Base-by-base conservation (phyloP, 2,888 invertebrate species). In the Labia minor region DNA sequence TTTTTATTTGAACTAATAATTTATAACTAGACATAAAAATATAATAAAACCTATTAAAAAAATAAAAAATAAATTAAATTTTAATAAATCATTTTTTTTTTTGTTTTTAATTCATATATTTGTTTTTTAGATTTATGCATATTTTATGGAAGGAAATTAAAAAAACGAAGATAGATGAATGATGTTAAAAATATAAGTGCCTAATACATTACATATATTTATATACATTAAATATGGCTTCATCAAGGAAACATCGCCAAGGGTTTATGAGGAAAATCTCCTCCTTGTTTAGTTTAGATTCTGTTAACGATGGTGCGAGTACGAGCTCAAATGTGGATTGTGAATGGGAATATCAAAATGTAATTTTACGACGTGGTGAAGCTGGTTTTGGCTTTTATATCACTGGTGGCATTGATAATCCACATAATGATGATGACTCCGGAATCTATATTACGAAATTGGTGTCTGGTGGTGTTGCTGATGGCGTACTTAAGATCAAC, bases 361-460 rank as follows among this genome's bases (percentile, higher is more conserved):
- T 96, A 61, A 85, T 89, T 26, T 83, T 98, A 70, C 89, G 90
- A 76, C 96, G 95, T 78, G 95, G 95, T 19, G 81, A 84, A 2
- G 86, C 89, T 70, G 97, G 98, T 16, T 85, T 99, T 69, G 98
- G 98, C 68, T 95, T 95, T 81, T 99, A 99, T 79, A 99, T 99
- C 72, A 97, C 99, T 18, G 98, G 98, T 62, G 99, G 98, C 16
- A 49, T n/a, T n/a, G 49, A 49, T 16, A 49, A 49, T 49, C 49
- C 49, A n/a, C 16, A 49, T 49, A 49, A n/a, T n/a, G 98, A 99
- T 78, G 96, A 98, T 81, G 95, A 95, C 1, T 94, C 95, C 79
- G 95, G 95, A 63, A 98, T 99, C 75, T 99, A 95, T 82, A 93
- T 99, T 73, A 97, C 97, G 65, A 98, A 95, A 81, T 91, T 99